Conservation (phyloP, 2,113 vertebrate species). For the Macroglossus sobrinus region DNA sequence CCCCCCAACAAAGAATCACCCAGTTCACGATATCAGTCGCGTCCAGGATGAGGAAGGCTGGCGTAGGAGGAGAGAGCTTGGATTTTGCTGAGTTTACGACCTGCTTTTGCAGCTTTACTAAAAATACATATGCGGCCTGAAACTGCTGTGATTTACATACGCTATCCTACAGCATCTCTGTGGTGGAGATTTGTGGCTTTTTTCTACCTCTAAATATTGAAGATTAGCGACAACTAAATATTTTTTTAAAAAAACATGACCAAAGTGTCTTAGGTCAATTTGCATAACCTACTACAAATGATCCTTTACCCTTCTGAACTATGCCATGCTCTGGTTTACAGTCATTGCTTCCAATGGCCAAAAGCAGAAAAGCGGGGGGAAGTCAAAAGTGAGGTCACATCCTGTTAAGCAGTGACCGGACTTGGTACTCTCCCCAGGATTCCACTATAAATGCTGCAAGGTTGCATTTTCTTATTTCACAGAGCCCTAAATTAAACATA, state of each 20-base stretch:
- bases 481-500: constrained; percentile 29
- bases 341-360: background rate
- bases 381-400: background rate
- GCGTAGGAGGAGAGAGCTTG: background rate
- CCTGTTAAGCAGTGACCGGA: background rate
- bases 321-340: background rate
- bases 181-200: background rate
- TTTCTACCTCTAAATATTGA: background rate
- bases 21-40: too few relatives aligned
- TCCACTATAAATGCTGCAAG: background rate
- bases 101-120: background rate
- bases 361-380: background rate
- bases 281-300: background rate
- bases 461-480: background rate
- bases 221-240: background rate
- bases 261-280: background rate
- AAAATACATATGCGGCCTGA: background rate
- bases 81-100: background rate
- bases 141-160: background rate
- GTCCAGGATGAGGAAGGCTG: background rate
- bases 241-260: background rate
- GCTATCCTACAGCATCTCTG: background rate
- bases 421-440: background rate
- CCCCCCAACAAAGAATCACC: background rate
- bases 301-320: background rate